These are phyloP conservation scores for Pygocentrus nattereri DNA, from an alignment of 2,797 vertebrate species.

Conservation along the genomic window DNA sequence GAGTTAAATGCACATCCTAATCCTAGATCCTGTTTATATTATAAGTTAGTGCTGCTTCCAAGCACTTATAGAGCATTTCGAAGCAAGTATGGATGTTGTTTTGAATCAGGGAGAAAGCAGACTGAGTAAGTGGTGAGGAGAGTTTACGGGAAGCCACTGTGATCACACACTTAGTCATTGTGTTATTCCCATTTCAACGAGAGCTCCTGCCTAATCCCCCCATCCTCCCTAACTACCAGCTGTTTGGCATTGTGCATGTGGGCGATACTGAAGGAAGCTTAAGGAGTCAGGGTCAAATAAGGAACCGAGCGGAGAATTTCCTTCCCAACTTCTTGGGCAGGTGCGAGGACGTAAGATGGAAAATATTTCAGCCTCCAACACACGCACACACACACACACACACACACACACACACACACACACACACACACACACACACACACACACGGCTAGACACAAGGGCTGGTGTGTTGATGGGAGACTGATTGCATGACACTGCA, in stretches of 20 bases:
- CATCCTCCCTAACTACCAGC: slow-evolving; percentile 39
- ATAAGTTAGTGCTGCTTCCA: too few species aligned
- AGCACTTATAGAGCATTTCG: too few species aligned
- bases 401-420: slow-evolving; percentile 23
- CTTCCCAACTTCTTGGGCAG: slow-evolving; percentile 73
- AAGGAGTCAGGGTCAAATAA: slow-evolving; percentile 61
- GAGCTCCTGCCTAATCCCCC: slow-evolving; percentile 27
- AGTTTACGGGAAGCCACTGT: neutral
- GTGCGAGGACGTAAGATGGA: slow-evolving; percentile 69
- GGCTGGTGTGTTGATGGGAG: slow-evolving; percentile 64
- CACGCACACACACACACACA: slow-evolving; percentile 29
- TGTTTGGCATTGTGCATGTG: slow-evolving; percentile 43
- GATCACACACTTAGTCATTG: slow-evolving; percentile 38
- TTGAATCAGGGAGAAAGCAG: neutral
- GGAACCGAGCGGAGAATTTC: slow-evolving; percentile 66
- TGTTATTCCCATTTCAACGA: slow-evolving; percentile 36
- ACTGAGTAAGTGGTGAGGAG: neutral
- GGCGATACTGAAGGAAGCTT: slow-evolving; percentile 50
- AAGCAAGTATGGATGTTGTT: neutral
- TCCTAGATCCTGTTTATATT: too few species aligned
- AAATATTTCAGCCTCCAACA: slow-evolving; percentile 49
- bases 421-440: slow-evolving; percentile 41
- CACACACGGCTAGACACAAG: slow-evolving; percentile 18
- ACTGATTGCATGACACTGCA: slow-evolving; percentile 73
- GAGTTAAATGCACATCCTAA: too few species aligned